Base-by-base conservation (phyloP, 1,140 invertebrate genomes). In the Lepidurus couesii region DNA sequence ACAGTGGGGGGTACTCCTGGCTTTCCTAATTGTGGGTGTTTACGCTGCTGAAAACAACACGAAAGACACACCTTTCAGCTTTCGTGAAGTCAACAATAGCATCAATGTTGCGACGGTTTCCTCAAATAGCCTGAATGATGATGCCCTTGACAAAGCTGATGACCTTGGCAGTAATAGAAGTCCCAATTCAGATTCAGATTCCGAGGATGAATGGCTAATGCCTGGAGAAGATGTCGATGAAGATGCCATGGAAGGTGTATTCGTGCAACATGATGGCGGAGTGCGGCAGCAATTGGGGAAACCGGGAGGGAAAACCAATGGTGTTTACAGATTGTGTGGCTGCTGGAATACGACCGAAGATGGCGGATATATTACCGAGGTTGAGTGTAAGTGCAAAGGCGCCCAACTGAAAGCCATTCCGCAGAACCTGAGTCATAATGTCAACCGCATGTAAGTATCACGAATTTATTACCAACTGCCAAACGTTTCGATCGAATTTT, bases 381-480 rank as follows among this genome's bases (percentile, higher is more conserved):
- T 65, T 13, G 53, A 65, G 53, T 65, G 53, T 13, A 65, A 65
- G 21, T 65, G 53, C 53, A 65, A 65, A 65, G 53, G 53, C 53
- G 2, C 21, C 21, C 53, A 65, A 21, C n/a, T 65, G 13, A 21
- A 65, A 65, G 53, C n/a, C 3, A 65, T 65, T 65, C 53, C 53
- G 2, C 53, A 65, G 53, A 65, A 65, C 21, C 13, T 65, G 9
- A 65, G 53, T 4, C 53, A 65, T 65, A 65, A 65, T 4, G 53
- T 65, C 53, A 65, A 65, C 13, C 53, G 53, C 8, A 65, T 65
- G 53, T 65, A 65, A 65, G 53, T 65, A 65, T 7, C n/a, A 65
- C 2, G 8, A 65, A 21, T 65, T 21, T 21, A 21, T 21, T 65
- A 65, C 53, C 13, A 34, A 34, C 2, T 3, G 4, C 3, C 34